phyloP scores from a whole-genome alignment of 2,113 vertebrate genomes.

The Corvus hawaiiensis region DNA sequence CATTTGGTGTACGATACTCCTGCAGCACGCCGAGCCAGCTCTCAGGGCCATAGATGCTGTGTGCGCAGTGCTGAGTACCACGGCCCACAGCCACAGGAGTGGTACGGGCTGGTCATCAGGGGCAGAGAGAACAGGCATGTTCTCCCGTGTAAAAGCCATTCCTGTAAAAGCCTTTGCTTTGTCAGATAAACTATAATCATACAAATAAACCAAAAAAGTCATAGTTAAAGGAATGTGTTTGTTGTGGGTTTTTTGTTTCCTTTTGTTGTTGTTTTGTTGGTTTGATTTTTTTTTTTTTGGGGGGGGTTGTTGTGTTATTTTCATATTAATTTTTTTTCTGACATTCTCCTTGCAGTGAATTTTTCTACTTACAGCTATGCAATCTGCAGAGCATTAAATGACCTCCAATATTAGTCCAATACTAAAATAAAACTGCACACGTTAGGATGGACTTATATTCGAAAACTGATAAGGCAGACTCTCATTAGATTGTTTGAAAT shows the following conservation, averaged over 20 bases:
- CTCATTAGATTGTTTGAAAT: background rate
- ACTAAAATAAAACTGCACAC: background rate
- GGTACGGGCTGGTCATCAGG: rapidly evolving
- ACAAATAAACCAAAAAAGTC: background rate
- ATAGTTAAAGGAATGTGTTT: background rate
- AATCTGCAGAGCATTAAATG: background rate
- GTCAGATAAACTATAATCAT: background rate
- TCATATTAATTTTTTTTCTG: background rate
- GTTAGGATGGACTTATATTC: background rate
- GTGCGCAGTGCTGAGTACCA: rapidly evolving
- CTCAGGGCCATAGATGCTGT: rapidly evolving
- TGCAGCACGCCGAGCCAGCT: rapidly evolving
- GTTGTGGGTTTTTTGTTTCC: background rate
- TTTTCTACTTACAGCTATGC: background rate
- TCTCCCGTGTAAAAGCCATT: rapidly evolving
- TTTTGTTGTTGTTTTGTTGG: background rate
- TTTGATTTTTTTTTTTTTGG: too few species aligned
- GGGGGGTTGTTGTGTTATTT: too few species aligned
- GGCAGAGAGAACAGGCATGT: rapidly evolving
- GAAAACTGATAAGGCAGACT: background rate
- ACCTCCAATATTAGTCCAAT: background rate
- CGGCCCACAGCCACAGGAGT: background rate
- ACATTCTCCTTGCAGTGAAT: background rate
- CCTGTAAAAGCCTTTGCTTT: background rate
- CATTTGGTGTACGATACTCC: rapidly evolving